Conservation (phyloP, 2,888 invertebrate genomes). For the Thysanoteuthis rhombus region DNA sequence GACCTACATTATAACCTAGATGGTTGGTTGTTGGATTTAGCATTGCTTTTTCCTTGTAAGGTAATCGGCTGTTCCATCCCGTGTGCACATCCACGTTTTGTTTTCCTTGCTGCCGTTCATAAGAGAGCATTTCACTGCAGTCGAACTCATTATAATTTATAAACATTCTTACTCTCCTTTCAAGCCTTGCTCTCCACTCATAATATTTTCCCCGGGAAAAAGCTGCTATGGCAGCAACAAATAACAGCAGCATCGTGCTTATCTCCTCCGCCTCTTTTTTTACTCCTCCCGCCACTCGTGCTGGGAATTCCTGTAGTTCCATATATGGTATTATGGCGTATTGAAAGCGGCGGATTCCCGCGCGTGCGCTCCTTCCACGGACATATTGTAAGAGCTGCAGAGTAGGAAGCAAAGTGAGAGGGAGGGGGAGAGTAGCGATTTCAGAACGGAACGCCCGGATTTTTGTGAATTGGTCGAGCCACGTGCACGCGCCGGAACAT, state of each 20-base stretch:
- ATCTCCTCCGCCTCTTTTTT: neutral
- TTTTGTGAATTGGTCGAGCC: neutral
- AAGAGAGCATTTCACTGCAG: neutral
- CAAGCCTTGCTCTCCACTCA: neutral
- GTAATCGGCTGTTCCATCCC: neutral
- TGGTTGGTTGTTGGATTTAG: neutral
- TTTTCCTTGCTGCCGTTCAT: neutral
- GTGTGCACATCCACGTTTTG: neutral
- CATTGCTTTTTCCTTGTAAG: neutral
- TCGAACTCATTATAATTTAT: neutral
- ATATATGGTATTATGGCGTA: neutral
- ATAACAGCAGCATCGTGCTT: neutral
- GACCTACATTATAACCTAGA: neutral
- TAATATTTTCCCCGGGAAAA: neutral
- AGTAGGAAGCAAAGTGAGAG: neutral
- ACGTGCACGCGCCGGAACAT: neutral
- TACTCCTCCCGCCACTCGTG: neutral
- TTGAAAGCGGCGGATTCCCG: neutral
- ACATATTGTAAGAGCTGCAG: neutral
- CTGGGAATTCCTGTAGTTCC: constrained; percentile 12
- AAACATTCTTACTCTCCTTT: neutral
- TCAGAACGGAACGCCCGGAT: neutral
- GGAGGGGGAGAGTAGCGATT: neutral
- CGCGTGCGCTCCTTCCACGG: neutral
- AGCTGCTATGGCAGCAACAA: neutral